Evolutionary conservation across 1,140 invertebrate genomes (phyloP).

Genomic region (Calephelis nemesis): DNA sequence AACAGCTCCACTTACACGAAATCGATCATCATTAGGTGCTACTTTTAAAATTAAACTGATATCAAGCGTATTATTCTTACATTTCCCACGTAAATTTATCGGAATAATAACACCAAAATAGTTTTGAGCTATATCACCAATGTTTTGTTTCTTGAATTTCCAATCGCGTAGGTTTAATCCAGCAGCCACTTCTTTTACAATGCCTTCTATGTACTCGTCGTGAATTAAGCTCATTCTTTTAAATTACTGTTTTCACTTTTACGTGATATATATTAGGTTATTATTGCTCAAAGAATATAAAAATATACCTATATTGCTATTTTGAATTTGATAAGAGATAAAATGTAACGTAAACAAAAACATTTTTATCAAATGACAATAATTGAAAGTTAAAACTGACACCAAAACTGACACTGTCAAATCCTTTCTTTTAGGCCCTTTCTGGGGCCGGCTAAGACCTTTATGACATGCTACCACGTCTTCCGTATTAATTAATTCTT

Average conservation of each 20-base stretch:
- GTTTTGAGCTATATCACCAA: constrained; percentile 58
- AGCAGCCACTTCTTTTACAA: constrained; percentile 40
- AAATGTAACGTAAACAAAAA: no score
- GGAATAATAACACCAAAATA: constrained; percentile 66
- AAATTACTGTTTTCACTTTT: background rate
- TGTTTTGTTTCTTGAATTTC: constrained; percentile 39
- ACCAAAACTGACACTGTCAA: no score
- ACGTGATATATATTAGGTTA: no score
- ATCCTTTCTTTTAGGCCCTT: no score
- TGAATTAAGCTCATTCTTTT: constrained; percentile 25
- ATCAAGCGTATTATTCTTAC: constrained; percentile 26
- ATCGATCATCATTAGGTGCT: constrained; percentile 61
- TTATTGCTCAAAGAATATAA: no score
- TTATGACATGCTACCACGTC: no score
- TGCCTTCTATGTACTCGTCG: constrained; percentile 29
- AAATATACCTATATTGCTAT: no score
- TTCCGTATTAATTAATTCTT: no score
- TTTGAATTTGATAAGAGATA: no score
- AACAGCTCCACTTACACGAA: constrained; percentile 60
- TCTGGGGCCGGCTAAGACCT: no score
- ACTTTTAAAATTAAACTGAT: constrained; percentile 58
- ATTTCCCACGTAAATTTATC: constrained; percentile 41
- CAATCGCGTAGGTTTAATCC: constrained; percentile 38
- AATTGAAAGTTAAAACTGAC: no score
- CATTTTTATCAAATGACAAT: no score